phyloP scores from a whole-genome alignment of 2,797 vertebrate genomes.

The Hippoglossus hippoglossus region DNA sequence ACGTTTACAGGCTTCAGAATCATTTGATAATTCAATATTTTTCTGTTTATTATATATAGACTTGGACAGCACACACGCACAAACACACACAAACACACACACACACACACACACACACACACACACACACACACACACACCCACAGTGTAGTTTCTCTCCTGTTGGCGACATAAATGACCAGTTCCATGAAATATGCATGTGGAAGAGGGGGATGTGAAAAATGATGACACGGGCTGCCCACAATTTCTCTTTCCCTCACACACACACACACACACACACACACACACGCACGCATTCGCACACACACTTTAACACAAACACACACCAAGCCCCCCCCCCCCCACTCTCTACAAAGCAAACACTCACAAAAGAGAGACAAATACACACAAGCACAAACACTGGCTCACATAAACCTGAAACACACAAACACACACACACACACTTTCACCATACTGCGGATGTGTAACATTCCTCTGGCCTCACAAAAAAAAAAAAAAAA shows the following conservation, averaged over 20 bases:
- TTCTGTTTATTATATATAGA: constrained; percentile 20
- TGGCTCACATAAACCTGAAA: constrained; percentile 40
- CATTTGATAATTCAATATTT: constrained; percentile 18
- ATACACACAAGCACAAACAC: constrained; percentile 52
- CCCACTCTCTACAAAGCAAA: constrained; percentile 49
- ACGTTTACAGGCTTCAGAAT: constrained; percentile 6
- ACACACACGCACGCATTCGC: not conserved
- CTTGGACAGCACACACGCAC: constrained; percentile 1
- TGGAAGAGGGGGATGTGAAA: constrained; percentile 48
- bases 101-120: not conserved
- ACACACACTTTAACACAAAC: constrained; percentile 17
- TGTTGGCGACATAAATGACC: constrained; percentile 61
- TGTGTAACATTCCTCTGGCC: constrained; percentile 78
- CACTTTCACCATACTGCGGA: constrained; percentile 59
- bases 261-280: constrained; percentile 11
- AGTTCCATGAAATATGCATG: constrained; percentile 81
- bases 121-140: constrained; percentile 8
- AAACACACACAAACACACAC: not conserved
- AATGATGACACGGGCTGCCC: constrained; percentile 61
- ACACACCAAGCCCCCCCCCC: not conserved
- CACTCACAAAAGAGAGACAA: constrained; percentile 51
- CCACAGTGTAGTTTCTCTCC: constrained; percentile 25
- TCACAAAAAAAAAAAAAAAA: constrained; percentile 38
- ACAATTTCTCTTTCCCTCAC: constrained; percentile 35
- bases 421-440: constrained; percentile 43